A percentile compares a stretch with the other conserved stretches of the same genome.
Evolutionary conservation across 2,888 invertebrate genomes (phyloP).

Genomic region (Tetranychus piercei): DNA sequence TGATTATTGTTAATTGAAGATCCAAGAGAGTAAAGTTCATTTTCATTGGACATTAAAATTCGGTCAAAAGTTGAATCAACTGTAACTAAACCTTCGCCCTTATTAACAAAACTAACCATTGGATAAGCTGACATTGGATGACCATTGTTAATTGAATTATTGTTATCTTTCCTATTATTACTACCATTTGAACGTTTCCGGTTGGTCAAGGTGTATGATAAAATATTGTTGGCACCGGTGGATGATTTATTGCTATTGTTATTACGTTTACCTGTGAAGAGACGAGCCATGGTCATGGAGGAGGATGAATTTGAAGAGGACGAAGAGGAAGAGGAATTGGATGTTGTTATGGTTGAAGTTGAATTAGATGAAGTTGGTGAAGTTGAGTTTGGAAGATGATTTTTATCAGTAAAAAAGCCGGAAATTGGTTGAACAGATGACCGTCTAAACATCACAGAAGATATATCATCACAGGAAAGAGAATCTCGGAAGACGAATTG

Average conservation of each 20-base stretch:
- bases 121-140: slow-evolving; percentile 10
- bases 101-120: slow-evolving; percentile 20
- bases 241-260: not conserved
- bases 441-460: slow-evolving; percentile 9
- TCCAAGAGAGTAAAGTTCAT: slow-evolving; percentile 21
- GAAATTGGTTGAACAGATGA: not conserved
- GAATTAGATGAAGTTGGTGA: not conserved
- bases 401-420: not conserved
- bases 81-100: slow-evolving; percentile 19
- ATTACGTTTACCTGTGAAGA: not conserved
- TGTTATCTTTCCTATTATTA: not conserved
- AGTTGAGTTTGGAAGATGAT: not conserved
- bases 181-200: not conserved
- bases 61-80: slow-evolving; percentile 15
- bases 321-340: not conserved
- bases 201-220: not conserved
- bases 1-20: not conserved
- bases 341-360: not conserved
- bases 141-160: not conserved
- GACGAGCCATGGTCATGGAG: not conserved
- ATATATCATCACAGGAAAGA: slow-evolving; percentile 13
- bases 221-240: not conserved
- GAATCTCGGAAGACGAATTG: slow-evolving; percentile 6
- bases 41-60: slow-evolving; percentile 19
- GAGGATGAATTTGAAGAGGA: not conserved